phyloP scores from a whole-genome alignment of 2,888 invertebrate genomes.

The Aromia moschata region DNA sequence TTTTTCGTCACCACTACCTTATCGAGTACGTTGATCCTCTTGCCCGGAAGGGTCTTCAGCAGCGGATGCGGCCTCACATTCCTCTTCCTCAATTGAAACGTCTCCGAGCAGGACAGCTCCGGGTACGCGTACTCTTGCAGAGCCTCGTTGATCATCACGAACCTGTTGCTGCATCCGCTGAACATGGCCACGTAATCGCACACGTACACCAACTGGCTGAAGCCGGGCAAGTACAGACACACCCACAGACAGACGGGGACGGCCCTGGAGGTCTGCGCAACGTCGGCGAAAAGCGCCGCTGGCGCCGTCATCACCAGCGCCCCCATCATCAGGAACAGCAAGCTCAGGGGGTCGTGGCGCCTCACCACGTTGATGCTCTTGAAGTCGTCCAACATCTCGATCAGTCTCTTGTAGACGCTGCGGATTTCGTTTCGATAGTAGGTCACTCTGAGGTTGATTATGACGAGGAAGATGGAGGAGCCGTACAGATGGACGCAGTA shows the following conservation, averaged over 20 bases:
- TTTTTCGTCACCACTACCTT: no score
- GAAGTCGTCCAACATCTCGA: conserved; percentile 4
- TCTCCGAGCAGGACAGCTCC: background rate
- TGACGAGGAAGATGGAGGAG: background rate
- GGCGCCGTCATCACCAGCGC: background rate
- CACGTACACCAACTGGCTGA: conserved; percentile 6
- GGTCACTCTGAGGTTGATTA: conserved; percentile 11
- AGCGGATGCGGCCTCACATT: conserved; percentile 3
- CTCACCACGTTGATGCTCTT: background rate
- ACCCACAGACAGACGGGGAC: background rate
- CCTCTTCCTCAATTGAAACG: background rate
- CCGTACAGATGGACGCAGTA: conserved; percentile 12
- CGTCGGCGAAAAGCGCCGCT: background rate
- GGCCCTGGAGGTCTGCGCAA: background rate
- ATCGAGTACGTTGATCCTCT: background rate
- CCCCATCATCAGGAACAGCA: background rate
- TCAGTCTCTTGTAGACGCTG: background rate
- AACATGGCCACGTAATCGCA: conserved; percentile 11
- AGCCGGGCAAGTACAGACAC: conserved; percentile 8
- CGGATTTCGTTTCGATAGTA: conserved; percentile 6
- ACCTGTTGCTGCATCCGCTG: conserved; percentile 3
- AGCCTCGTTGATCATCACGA: conserved; percentile 6
- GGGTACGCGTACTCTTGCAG: conserved; percentile 6
- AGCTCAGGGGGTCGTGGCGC: background rate
- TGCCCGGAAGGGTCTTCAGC: background rate